Conservation (phyloP, 2,888 invertebrate genomes). For the Xanthia togata region DNA sequence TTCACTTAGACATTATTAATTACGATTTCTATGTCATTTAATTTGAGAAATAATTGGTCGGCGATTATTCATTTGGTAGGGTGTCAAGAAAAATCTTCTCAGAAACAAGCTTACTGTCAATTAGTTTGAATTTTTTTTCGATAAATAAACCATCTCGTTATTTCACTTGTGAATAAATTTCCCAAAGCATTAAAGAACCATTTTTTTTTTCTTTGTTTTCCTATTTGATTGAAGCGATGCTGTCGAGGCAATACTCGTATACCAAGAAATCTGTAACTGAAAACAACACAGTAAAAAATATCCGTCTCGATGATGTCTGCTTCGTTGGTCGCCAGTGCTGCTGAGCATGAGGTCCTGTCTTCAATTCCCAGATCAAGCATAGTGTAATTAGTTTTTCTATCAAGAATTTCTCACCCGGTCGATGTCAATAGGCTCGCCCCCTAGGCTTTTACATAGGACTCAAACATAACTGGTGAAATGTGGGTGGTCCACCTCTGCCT, state of each 20-base stretch:
- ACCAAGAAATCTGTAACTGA: background rate
- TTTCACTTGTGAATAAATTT: background rate
- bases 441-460: background rate
- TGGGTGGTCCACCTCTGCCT: no score
- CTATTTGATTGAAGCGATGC: background rate
- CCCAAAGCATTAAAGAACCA: background rate
- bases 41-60: conserved; percentile 17
- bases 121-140: background rate
- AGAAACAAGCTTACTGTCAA: conserved; percentile 31
- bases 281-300: background rate
- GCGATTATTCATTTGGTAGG: background rate
- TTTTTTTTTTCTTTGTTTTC: background rate
- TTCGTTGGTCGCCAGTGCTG: background rate
- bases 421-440: background rate
- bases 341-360: background rate
- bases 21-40: conserved; percentile 50
- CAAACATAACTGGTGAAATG: no score
- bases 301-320: no score
- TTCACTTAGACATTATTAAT: conserved; percentile 47
- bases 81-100: background rate
- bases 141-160: background rate
- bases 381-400: background rate
- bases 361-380: no score
- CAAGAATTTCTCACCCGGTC: background rate
- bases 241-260: background rate